phyloP scores from a whole-genome alignment of 1,140 invertebrate genomes.

The Caenorhabditis tropicalis region DNA sequence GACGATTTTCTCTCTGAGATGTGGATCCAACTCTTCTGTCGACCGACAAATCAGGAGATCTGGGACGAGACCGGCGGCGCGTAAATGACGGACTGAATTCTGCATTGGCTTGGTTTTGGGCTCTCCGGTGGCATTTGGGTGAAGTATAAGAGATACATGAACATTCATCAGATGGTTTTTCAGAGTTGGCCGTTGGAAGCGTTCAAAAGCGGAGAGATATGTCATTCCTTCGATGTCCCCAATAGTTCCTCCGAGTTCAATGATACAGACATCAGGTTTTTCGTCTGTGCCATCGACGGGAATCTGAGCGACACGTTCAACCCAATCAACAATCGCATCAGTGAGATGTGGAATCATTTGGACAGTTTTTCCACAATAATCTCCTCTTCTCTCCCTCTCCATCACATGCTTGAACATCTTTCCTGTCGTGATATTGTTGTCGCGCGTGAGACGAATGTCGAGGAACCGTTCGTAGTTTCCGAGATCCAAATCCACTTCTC shows the following conservation, averaged over 20 bases:
- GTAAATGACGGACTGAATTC: conserved; percentile 77
- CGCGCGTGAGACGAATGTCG: conserved; percentile 88
- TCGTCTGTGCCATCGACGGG: conserved; percentile 78
- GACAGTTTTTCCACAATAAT: conserved; percentile 97
- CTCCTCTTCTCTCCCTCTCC: conserved; percentile 82
- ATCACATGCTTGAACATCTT: conserved; percentile 93
- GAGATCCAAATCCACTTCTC: conserved; percentile 97
- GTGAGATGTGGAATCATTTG: conserved; percentile 99
- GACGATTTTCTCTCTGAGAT: conserved; percentile 92
- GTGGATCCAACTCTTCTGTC: conserved; percentile 67
- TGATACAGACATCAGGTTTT: conserved; percentile 80
- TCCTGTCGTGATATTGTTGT: conserved; percentile 99
- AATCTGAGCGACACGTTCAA: conserved; percentile 85
- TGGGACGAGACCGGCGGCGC: conserved; percentile 89
- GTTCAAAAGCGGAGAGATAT: conserved; percentile 97
- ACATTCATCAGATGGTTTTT: conserved; percentile 90
- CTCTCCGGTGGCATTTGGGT: conserved; percentile 88
- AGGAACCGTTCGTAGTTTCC: conserved; percentile 99
- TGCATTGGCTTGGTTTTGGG: conserved; percentile 99
- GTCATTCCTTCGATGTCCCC: conserved; percentile 99
- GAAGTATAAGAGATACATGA: conserved; percentile 92
- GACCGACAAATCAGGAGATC: conserved; percentile 79
- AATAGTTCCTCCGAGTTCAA: conserved; percentile 90
- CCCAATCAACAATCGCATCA: conserved; percentile 97
- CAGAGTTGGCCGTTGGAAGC: conserved; percentile 80